Evolutionary conservation across 2,797 vertebrate genomes (phyloP).

Genomic region (Tapera naevia): DNA sequence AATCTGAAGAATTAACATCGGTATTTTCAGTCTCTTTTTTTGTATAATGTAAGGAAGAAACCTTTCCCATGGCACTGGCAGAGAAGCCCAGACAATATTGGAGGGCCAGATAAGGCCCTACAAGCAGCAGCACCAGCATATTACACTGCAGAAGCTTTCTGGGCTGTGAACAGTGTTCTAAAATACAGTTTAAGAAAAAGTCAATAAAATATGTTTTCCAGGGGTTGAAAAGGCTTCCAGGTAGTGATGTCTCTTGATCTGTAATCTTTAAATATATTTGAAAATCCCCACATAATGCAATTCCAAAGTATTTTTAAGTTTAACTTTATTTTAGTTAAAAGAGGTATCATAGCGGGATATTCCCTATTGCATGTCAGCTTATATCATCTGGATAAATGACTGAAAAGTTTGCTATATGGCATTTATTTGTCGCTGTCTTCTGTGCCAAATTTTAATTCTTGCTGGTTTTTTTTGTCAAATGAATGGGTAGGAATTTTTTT

Average conservation of each 20-base stretch:
- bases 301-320: not conserved
- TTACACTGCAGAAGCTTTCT: not conserved
- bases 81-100: not conserved
- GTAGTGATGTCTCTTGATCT: not conserved
- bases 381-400: not conserved
- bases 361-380: not conserved
- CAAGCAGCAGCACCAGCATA: not conserved
- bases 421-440: too few species aligned
- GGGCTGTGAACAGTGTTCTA: not conserved
- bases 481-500: not conserved
- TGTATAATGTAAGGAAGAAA: not conserved
- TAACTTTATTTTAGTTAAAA: not conserved
- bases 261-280: not conserved
- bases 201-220: not conserved
- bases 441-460: too few species aligned
- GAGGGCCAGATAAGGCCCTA: not conserved
- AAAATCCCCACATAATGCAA: not conserved
- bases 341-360: not conserved
- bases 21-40: not conserved
- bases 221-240: not conserved
- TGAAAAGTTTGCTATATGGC: not conserved
- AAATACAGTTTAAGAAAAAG: not conserved
- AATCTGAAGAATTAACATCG: slow-evolving; percentile 28
- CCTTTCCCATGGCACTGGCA: not conserved
- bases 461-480: too few species aligned